Evolutionary conservation across 2,113 vertebrate genomes (phyloP).

Genomic region (Alouatta palliata): DNA sequence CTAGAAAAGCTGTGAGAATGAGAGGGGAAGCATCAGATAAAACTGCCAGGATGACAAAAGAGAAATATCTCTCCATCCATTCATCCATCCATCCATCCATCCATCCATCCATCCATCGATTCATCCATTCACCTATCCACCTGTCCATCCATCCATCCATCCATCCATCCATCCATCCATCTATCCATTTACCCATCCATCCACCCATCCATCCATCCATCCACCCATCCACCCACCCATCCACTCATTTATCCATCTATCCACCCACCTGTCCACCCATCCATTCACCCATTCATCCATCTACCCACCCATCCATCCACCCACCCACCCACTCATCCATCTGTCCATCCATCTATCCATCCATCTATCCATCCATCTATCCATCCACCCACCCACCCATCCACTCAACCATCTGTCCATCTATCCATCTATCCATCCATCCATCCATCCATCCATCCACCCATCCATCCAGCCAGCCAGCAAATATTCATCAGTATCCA

Average conservation of each 20-base stretch:
- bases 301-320: rapidly evolving
- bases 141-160: rapidly evolving
- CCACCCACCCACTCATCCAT: too few relatives aligned
- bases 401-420: rapidly evolving
- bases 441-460: too few relatives aligned
- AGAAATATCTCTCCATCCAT: not conserved
- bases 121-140: rapidly evolving
- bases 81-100: not conserved
- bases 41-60: not conserved
- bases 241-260: rapidly evolving
- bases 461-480: not conserved
- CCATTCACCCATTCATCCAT: too few relatives aligned
- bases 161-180: too few relatives aligned
- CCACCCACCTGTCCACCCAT: too few relatives aligned
- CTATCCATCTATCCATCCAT: too few relatives aligned
- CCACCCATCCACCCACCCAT: rapidly evolving
- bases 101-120: too few relatives aligned
- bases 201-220: too few relatives aligned
- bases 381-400: rapidly evolving
- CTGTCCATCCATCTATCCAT: too few relatives aligned
- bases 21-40: not conserved
- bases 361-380: not conserved
- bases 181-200: too few relatives aligned
- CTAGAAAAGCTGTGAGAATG: not conserved
- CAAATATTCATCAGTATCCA: not conserved